Evolutionary conservation across 2,113 vertebrate species (phyloP).

Genomic region (Zosterops borbonicus): DNA sequence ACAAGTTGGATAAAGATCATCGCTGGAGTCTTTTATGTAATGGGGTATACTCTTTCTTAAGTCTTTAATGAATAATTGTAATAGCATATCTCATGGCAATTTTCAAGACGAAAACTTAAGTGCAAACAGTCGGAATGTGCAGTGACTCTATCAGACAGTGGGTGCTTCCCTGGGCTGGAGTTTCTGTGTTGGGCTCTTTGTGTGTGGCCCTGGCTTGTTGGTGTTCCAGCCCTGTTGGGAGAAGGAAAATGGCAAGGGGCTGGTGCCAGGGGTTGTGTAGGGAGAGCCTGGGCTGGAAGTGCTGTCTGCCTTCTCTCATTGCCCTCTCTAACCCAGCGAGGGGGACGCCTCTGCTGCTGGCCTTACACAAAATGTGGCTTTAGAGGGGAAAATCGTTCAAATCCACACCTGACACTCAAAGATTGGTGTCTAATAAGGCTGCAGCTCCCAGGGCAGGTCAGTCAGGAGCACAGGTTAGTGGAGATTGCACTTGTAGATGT

Average conservation of each 20-base stretch:
- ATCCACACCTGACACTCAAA: not conserved
- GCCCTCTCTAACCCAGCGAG: rapidly evolving
- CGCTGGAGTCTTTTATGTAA: slow-evolving; percentile 56
- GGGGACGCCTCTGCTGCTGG: not conserved
- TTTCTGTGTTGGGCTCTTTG: not conserved
- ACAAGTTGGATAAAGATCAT: slow-evolving; percentile 67
- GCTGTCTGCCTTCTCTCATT: not conserved
- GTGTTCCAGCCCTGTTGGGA: rapidly evolving
- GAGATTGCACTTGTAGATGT: rapidly evolving
- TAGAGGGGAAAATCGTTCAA: not conserved
- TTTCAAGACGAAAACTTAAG: slow-evolving; percentile 54
- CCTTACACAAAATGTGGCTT: rapidly evolving
- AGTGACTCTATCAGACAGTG: not conserved
- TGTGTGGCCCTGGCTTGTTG: not conserved
- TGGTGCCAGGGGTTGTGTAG: not conserved
- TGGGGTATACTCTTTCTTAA: slow-evolving; percentile 38
- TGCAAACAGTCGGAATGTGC: not conserved
- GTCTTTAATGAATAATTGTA: slow-evolving; percentile 62
- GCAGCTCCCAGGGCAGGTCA: not conserved
- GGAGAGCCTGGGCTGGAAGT: not conserved
- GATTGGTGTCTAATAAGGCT: not conserved
- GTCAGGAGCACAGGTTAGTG: not conserved
- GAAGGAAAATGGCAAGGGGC: not conserved
- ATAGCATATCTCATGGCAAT: slow-evolving; percentile 43
- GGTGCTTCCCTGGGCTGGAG: not conserved